Evolutionary conservation across 2,888 invertebrate species (phyloP).

Genomic region (Steinernema scapterisci): DNA sequence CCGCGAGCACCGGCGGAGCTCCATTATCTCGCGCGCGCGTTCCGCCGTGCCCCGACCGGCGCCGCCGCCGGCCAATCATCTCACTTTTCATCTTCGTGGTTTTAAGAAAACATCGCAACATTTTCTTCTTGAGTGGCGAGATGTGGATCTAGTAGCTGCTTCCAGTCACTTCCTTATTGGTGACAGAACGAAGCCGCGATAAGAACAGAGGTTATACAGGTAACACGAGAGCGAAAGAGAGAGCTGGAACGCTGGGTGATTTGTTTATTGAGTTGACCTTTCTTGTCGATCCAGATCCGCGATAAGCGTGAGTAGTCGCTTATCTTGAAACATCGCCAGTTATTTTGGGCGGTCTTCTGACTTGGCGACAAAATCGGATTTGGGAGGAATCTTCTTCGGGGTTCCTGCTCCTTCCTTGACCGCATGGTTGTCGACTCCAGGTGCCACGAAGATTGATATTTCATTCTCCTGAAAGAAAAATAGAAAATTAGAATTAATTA

Average conservation of each 20-base stretch:
- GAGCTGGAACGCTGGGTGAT: neutral
- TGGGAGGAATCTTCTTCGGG: neutral
- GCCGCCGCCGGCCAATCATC: too few relatives aligned
- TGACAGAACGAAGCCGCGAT: neutral
- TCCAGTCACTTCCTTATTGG: neutral
- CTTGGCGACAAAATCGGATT: neutral
- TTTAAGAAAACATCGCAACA: conserved; percentile 30
- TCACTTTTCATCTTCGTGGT: conserved; percentile 15
- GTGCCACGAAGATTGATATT: neutral
- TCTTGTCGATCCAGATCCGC: neutral
- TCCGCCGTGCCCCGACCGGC: neutral
- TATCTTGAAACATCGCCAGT: conserved; percentile 27
- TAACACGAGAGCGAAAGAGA: neutral
- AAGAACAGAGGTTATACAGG: neutral
- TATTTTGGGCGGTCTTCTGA: neutral
- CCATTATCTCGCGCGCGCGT: conserved; percentile 23
- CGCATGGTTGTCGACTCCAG: neutral
- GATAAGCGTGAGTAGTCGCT: conserved; percentile 9
- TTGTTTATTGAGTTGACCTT: conserved; percentile 29
- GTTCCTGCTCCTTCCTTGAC: neutral
- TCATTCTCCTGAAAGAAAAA: neutral
- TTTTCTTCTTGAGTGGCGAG: neutral
- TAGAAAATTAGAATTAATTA: neutral
- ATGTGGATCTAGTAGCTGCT: neutral
- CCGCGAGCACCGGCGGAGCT: neutral